Conservation (phyloP, 2,113 vertebrate species). For the Athene cunicularia region DNA sequence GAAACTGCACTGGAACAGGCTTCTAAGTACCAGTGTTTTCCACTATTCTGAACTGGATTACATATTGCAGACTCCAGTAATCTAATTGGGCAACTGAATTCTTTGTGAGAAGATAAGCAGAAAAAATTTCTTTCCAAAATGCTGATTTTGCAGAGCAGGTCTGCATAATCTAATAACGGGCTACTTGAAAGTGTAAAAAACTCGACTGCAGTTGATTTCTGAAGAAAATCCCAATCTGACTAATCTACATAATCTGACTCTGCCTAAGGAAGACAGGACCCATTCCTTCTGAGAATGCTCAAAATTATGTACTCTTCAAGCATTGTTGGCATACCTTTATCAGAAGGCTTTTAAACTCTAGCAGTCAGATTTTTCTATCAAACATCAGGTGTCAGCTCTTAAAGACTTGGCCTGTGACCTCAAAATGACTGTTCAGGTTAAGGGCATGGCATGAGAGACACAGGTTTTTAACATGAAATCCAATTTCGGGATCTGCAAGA, state of each 20-base stretch:
- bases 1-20: background rate
- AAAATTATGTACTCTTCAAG: background rate
- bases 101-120: background rate
- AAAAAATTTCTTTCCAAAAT: background rate
- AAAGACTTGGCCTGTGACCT: background rate
- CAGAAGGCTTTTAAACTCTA: background rate
- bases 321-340: background rate
- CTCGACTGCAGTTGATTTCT: background rate
- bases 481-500: background rate
- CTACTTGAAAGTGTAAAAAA: background rate
- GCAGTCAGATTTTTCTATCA: background rate
- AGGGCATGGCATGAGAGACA: background rate
- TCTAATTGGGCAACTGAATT: background rate
- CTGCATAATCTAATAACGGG: background rate
- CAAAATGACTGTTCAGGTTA: background rate
- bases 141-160: background rate
- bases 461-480: background rate
- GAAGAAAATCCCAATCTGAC: background rate
- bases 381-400: background rate
- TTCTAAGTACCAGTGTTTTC: background rate
- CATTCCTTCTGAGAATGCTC: background rate
- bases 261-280: background rate
- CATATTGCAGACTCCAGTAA: background rate
- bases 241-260: background rate
- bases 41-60: background rate